Evolutionary conservation across 2,113 vertebrate species (phyloP).

Genomic region (Semicossyphus pulcher): DNA sequence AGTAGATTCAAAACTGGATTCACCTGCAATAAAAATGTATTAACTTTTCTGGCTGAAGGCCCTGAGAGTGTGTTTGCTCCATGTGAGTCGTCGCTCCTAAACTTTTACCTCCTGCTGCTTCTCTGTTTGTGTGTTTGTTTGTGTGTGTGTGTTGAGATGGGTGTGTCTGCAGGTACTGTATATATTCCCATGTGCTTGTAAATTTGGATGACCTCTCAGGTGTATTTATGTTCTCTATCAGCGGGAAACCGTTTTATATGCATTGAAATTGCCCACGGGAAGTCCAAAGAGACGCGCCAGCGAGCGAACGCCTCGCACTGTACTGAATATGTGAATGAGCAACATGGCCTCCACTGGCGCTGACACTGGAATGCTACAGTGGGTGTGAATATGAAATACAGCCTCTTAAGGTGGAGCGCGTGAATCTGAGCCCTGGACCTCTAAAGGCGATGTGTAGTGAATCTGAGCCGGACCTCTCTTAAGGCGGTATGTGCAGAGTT

Average conservation of each 20-base stretch:
- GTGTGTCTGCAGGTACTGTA: constrained; percentile 20
- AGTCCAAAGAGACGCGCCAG: constrained; percentile 29
- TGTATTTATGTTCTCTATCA: constrained; percentile 35
- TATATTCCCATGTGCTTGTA: constrained; percentile 33
- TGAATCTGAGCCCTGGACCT: constrained; percentile 47
- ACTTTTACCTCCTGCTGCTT: not conserved
- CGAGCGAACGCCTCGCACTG: constrained; percentile 21
- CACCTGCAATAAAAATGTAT: too few relatives aligned
- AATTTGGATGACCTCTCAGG: constrained; percentile 20
- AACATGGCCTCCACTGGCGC: constrained; percentile 18
- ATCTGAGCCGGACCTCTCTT: constrained; percentile 50
- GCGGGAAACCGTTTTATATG: constrained; percentile 68
- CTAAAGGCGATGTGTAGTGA: constrained; percentile 50
- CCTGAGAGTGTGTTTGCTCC: too few relatives aligned
- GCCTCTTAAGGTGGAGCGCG: constrained; percentile 34
- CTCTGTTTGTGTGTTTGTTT: not conserved
- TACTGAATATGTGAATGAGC: constrained; percentile 49
- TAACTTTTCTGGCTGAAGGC: too few relatives aligned
- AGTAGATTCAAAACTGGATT: too few relatives aligned
- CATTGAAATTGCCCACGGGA: constrained; percentile 66
- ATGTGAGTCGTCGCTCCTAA: too few relatives aligned
- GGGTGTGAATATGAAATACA: constrained; percentile 70
- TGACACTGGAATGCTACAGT: constrained; percentile 55
- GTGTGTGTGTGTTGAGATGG: constrained; percentile 26
- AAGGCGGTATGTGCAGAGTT: constrained; percentile 54